A percentile compares a stretch with the other conserved stretches of the same genome.
These are phyloP conservation scores for Echinarachnius parma DNA, from an alignment of 53 echinoderm and acorn worm species.

Conservation along the genomic window DNA sequence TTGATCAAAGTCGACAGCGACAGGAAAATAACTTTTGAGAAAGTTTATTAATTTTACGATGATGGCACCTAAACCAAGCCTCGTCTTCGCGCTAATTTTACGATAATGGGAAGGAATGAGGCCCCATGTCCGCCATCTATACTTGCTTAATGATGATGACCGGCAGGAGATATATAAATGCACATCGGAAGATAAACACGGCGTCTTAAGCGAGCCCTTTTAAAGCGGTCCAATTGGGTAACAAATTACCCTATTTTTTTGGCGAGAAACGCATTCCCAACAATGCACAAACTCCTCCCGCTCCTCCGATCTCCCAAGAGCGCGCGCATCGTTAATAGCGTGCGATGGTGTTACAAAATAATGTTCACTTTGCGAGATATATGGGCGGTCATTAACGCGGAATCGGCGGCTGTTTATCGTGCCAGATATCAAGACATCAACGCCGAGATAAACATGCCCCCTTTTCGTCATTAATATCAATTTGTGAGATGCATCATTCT, in stretches of 20 bases:
- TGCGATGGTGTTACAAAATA: slow-evolving; percentile 51
- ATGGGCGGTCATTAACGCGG: slow-evolving; percentile 40
- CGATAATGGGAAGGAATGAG: slow-evolving; percentile 47
- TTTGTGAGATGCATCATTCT: slow-evolving; percentile 26
- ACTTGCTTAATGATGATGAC: slow-evolving; percentile 31
- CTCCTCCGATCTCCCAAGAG: not conserved
- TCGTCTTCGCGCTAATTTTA: slow-evolving; percentile 45
- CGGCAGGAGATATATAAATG: slow-evolving; percentile 30
- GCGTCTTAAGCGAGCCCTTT: slow-evolving; percentile 23
- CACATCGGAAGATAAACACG: slow-evolving; percentile 37
- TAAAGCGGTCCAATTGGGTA: slow-evolving; percentile 11
- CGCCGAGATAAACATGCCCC: slow-evolving; percentile 44
- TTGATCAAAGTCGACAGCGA: slow-evolving; percentile 6
- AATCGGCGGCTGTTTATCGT: slow-evolving; percentile 40
- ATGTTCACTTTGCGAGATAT: slow-evolving; percentile 42
- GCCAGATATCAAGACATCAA: slow-evolving; percentile 44
- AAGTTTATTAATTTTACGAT: slow-evolving; percentile 50
- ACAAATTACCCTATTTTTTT: slow-evolving; percentile 39
- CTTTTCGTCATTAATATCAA: slow-evolving; percentile 44
- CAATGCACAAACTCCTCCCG: not conserved
- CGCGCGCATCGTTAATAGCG: slow-evolving; percentile 40
- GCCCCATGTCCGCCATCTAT: not conserved
- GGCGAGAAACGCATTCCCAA: not conserved
- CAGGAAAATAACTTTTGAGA: slow-evolving; percentile 20
- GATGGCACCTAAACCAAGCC: slow-evolving; percentile 31